Evolutionary conservation across 30 jellyfish, hydroid and myxozoan species (phyloP).

Genomic region (Aurelia aurita complex sp. Pacific): DNA sequence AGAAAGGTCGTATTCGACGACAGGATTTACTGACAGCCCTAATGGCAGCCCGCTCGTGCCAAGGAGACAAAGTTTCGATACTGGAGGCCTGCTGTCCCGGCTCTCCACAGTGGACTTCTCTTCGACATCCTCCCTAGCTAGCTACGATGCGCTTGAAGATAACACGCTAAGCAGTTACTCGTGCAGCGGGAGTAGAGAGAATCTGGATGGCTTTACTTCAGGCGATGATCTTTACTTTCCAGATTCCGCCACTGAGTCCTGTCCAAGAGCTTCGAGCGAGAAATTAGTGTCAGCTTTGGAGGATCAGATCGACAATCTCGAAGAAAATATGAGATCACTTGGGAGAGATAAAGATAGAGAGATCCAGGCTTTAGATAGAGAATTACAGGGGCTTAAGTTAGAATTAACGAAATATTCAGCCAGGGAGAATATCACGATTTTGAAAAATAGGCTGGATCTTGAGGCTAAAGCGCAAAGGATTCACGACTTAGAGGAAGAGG

Average conservation of each 20-base stretch:
- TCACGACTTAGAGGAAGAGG: slow-evolving; percentile 82
- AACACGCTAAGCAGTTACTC: slow-evolving; percentile 47
- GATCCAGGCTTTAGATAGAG: slow-evolving; percentile 75
- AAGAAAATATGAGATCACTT: slow-evolving; percentile 68
- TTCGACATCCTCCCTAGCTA: slow-evolving; percentile 88
- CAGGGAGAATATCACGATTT: slow-evolving; percentile 84
- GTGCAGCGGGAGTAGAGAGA: slow-evolving; percentile 68
- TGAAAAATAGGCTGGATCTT: slow-evolving; percentile 77
- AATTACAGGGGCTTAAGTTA: slow-evolving; percentile 69
- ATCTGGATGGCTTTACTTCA: slow-evolving; percentile 56
- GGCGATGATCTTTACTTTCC: slow-evolving; percentile 50
- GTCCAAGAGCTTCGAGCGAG: slow-evolving; percentile 20
- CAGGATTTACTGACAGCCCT: not conserved
- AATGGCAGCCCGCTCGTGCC: slow-evolving; percentile 8
- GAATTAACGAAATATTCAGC: slow-evolving; percentile 86
- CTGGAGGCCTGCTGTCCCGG: slow-evolving; percentile 35
- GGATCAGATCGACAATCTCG: slow-evolving; percentile 75
- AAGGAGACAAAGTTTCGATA: slow-evolving; percentile 25
- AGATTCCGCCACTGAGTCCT: slow-evolving; percentile 16
- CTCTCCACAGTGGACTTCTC: slow-evolving; percentile 71
- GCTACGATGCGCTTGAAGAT: slow-evolving; percentile 70
- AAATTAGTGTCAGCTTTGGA: slow-evolving; percentile 50
- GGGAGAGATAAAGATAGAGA: slow-evolving; percentile 79
- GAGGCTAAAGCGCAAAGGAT: slow-evolving; percentile 82
- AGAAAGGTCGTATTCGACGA: too few relatives aligned